phyloP scores from a whole-genome alignment of 2,888 invertebrate genomes.

The Dolichomitus sp. region DNA sequence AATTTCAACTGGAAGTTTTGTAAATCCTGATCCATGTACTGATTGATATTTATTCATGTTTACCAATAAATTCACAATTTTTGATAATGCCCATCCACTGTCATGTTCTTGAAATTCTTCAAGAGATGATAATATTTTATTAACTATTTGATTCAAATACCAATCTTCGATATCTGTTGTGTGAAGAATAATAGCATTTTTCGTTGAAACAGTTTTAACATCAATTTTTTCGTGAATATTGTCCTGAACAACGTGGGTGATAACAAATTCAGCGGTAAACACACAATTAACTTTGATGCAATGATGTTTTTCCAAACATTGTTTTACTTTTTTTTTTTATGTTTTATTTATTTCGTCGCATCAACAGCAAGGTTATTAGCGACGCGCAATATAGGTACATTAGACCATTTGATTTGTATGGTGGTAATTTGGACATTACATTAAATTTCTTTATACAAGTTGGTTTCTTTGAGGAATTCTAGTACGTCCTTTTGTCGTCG shows the following conservation, averaged over 20 bases:
- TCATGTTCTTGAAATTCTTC: constrained; percentile 75
- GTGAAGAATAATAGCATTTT: constrained; percentile 8
- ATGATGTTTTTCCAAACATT: constrained; percentile 6
- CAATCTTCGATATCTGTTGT: constrained; percentile 33
- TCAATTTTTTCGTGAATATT: not conserved
- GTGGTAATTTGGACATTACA: too few species aligned
- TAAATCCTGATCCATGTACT: constrained; percentile 44
- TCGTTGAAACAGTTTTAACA: constrained; percentile 31
- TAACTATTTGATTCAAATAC: constrained; percentile 45
- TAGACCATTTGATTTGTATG: too few species aligned
- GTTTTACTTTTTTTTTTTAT: not conserved
- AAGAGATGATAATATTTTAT: constrained; percentile 49
- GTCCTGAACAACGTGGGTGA: not conserved
- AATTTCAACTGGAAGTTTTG: too few species aligned
- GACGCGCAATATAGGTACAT: too few species aligned
- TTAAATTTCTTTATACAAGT: too few species aligned
- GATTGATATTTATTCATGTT: constrained; percentile 70
- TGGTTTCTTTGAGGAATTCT: too few species aligned
- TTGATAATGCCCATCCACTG: constrained; percentile 71
- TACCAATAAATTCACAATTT: constrained; percentile 58
- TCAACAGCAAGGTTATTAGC: too few species aligned
- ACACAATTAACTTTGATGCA: constrained; percentile 34
- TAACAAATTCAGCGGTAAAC: constrained; percentile 43
- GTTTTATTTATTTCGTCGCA: too few species aligned
- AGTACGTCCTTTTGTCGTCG: too few species aligned